These are phyloP conservation scores for Callithrix jacchus DNA, from an alignment of 2,113 vertebrate species.

Conservation along the genomic window DNA sequence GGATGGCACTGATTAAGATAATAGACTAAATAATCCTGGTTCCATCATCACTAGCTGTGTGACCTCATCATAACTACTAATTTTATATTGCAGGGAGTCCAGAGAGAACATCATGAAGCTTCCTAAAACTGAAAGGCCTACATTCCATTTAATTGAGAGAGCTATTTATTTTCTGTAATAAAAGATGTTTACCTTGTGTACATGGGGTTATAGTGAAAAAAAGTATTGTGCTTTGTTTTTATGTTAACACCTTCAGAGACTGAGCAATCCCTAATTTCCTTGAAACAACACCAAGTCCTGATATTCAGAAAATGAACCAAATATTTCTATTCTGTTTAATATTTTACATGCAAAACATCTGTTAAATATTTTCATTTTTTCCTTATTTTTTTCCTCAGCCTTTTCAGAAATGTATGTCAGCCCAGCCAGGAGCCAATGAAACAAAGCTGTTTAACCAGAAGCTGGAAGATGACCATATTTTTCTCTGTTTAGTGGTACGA, in stretches of 20 bases:
- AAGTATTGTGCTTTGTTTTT: background rate
- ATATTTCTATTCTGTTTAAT: background rate
- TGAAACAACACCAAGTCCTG: background rate
- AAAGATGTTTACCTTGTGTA: background rate
- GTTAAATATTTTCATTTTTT: background rate
- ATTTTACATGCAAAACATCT: background rate
- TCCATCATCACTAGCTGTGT: background rate
- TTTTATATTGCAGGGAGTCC: background rate
- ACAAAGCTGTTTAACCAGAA: background rate
- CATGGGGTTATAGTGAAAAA: background rate
- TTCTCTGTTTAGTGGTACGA: background rate
- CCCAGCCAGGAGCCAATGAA: background rate
- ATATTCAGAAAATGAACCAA: background rate
- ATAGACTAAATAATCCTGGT: background rate
- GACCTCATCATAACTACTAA: background rate
- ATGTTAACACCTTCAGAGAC: background rate
- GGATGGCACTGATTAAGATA: background rate
- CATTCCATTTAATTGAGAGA: background rate
- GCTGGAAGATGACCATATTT: background rate
- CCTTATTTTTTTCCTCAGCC: background rate
- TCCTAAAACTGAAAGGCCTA: background rate
- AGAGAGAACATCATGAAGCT: background rate
- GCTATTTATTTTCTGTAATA: background rate
- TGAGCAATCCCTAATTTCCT: background rate
- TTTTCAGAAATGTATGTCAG: background rate